phyloP scores from a whole-genome alignment of 2,888 invertebrate species.

The Phyllotreta cruciferae region DNA sequence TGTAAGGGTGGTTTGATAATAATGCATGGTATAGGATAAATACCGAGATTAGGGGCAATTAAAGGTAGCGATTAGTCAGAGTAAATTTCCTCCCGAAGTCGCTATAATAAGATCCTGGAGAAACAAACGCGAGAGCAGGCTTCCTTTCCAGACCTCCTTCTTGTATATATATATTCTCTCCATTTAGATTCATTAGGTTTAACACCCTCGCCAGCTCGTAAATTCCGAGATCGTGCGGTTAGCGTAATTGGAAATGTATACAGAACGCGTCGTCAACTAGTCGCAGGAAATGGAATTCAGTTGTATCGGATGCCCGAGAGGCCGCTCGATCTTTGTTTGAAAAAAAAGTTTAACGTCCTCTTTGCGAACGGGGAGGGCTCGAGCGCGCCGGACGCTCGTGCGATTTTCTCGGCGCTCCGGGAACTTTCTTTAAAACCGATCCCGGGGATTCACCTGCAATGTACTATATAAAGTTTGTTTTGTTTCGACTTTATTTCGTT shows the following conservation, averaged over 20 bases:
- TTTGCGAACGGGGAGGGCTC: constrained; percentile 2
- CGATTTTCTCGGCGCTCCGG: constrained; percentile 1
- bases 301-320: constrained; percentile 47
- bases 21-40: too few species aligned
- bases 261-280: constrained; percentile 38
- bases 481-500: too few species aligned
- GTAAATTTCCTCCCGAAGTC: too few species aligned
- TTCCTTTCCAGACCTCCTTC: too few species aligned
- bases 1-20: too few species aligned
- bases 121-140: too few species aligned
- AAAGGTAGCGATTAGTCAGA: too few species aligned
- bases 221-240: constrained; percentile 37
- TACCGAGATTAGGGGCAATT: too few species aligned
- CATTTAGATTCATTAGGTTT: constrained; percentile 20
- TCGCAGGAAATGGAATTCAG: constrained; percentile 47
- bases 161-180: constrained; percentile 2
- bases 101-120: too few species aligned
- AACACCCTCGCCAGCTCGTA: constrained; percentile 33
- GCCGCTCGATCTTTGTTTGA: constrained; percentile 52
- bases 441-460: not conserved
- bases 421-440: constrained; percentile 16
- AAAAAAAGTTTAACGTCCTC: constrained; percentile 47
- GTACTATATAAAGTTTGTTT: too few species aligned
- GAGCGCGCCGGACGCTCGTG: constrained; percentile 17
- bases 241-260: constrained; percentile 41